These are phyloP conservation scores for Drosophila anceps DNA, from an alignment of 2,888 invertebrate genomes.

Conservation along the genomic window DNA sequence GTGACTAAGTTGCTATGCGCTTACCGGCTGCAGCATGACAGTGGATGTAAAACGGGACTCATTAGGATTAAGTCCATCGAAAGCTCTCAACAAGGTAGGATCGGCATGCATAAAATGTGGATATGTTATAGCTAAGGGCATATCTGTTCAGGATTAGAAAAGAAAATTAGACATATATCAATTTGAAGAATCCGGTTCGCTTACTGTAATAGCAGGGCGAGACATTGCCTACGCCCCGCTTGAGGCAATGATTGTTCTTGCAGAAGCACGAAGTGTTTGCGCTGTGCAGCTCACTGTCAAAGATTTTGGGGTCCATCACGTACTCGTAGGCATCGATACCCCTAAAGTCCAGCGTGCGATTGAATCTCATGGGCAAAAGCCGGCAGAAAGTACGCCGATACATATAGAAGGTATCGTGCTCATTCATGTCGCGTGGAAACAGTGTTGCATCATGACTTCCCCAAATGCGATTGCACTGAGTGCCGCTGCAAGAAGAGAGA, in stretches of 20 bases:
- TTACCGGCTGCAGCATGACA: slow-evolving; percentile 91
- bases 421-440: slow-evolving; percentile 88
- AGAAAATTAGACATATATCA: background rate
- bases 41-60: slow-evolving; percentile 86
- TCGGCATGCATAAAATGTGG: slow-evolving; percentile 90
- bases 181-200: slow-evolving; percentile 51
- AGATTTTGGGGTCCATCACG: slow-evolving; percentile 87
- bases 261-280: slow-evolving; percentile 89
- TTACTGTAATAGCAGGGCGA: slow-evolving; percentile 91
- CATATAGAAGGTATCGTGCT: slow-evolving; percentile 87
- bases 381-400: slow-evolving; percentile 92
- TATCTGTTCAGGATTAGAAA: slow-evolving; percentile 85
- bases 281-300: slow-evolving; percentile 86
- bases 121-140: slow-evolving; percentile 91
- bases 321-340: slow-evolving; percentile 88
- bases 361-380: slow-evolving; percentile 87
- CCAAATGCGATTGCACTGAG: slow-evolving; percentile 89
- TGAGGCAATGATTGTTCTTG: slow-evolving; percentile 86
- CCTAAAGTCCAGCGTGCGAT: slow-evolving; percentile 78
- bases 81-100: slow-evolving; percentile 86
- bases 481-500: slow-evolving; percentile 83
- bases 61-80: slow-evolving; percentile 89
- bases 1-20: slow-evolving; percentile 12
- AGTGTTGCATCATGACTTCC: slow-evolving; percentile 90
- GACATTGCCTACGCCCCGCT: slow-evolving; percentile 89